Evolutionary conservation across 2,888 invertebrate species (phyloP).

Genomic region (Spialia ferax): DNA sequence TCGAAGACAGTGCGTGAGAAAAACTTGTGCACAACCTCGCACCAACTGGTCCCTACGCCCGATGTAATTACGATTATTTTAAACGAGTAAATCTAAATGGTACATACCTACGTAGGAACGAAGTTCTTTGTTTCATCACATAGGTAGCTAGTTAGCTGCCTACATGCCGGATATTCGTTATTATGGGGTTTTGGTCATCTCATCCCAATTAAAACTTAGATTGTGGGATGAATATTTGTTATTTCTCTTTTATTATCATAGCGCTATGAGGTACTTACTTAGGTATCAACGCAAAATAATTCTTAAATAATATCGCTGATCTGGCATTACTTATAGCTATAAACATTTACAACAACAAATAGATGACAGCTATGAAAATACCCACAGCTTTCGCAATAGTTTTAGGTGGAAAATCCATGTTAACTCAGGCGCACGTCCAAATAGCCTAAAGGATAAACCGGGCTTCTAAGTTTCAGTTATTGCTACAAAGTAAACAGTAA

Average conservation of each 20-base stretch:
- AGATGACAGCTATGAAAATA: background rate
- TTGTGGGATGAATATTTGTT: no score
- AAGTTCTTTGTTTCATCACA: background rate
- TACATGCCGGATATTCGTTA: no score
- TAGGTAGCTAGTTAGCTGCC: no score
- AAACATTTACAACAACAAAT: background rate
- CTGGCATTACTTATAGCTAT: background rate
- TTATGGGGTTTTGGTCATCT: no score
- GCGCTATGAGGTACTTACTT: no score
- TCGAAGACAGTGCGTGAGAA: conserved; percentile 32
- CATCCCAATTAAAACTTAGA: no score
- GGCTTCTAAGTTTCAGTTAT: conserved; percentile 56
- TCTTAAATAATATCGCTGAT: no score
- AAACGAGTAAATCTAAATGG: conserved; percentile 14
- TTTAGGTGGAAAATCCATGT: conserved; percentile 37
- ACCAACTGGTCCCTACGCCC: conserved; percentile 11
- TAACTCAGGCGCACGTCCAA: conserved; percentile 33
- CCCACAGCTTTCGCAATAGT: conserved; percentile 23
- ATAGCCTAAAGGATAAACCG: conserved; percentile 41
- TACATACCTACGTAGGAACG: background rate
- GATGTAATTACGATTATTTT: conserved; percentile 29
- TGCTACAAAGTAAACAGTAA: conserved; percentile 64
- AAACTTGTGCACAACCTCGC: conserved; percentile 15
- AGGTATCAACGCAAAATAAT: no score
- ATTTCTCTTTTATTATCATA: no score